Evolutionary conservation across 1,140 invertebrate species (phyloP), one percentile per base, ranked within the genome.

Genomic region (Euura lappo): DNA sequence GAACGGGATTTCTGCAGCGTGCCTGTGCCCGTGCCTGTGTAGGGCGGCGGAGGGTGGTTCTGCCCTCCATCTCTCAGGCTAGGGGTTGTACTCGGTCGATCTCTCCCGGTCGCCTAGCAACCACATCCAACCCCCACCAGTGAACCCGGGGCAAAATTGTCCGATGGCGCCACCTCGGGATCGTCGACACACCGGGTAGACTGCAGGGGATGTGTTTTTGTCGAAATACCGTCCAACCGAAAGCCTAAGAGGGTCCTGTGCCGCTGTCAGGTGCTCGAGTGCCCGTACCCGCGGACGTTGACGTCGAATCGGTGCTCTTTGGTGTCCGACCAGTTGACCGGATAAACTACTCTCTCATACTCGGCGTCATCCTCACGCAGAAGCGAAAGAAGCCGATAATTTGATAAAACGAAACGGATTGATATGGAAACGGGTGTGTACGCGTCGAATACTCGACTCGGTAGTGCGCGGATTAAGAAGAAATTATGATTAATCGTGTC

Each of bases 11-110:
- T 10, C 60, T 10, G 8, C 60, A 64, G 8, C 13, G 13, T 64
- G 60, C 60, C 8, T 64, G 60, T 10, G 60, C 8, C 8, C 2
- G 8, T 64, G 13, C 60, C 13, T 64, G 60, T 13, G 8, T 10
- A 13, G 60, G 60, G 13, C 60, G 60, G 13, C 60, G 60, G 60
- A 28, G 28, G 28, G 28, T 28, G 28, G 28, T 28, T 28, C 28
- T 28, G 66, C 11, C 66, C 8, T 28, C 28, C 66, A 11, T 42
- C 66, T 44, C 66, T 44, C 66, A 2, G 11, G 10, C 66, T 28
- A 68, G 66, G 66, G 66, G 66, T 68, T 28, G 66, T 68, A 42
- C 66, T 68, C 66, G 66, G 66, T 68, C 66, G 66, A 68, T 68
- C 66, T 68, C 66, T 68, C 66, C 11, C 11, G 11, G 66, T 68